These are phyloP conservation scores for Drosophila arawakana DNA, from an alignment of 1,140 invertebrate genomes.

Conservation along the genomic window DNA sequence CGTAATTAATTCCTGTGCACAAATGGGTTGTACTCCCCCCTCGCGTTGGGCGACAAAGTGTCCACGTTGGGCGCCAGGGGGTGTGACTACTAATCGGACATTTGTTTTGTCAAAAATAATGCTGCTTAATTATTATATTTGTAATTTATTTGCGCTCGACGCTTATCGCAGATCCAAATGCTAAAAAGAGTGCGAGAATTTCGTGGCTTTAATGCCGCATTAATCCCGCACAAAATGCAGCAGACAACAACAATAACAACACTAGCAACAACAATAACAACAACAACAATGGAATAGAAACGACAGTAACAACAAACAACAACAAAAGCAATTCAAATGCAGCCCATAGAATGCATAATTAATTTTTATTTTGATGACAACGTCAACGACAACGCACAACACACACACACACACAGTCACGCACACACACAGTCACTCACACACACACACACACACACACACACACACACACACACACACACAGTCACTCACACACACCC, in stretches of 20 bases:
- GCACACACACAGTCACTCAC: neutral
- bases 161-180: slow-evolving; percentile 75
- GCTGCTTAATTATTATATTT: slow-evolving; percentile 83
- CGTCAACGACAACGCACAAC: slow-evolving; percentile 65
- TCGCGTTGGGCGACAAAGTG: slow-evolving; percentile 31
- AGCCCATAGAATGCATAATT: slow-evolving; percentile 84
- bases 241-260: slow-evolving; percentile 40
- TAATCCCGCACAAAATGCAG: slow-evolving; percentile 61
- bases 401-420: slow-evolving; percentile 16
- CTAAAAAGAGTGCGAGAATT: slow-evolving; percentile 55
- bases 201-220: slow-evolving; percentile 72
- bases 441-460: neutral
- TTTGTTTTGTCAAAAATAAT: slow-evolving; percentile 82
- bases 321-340: slow-evolving; percentile 83
- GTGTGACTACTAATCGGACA: slow-evolving; percentile 41
- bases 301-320: slow-evolving; percentile 67
- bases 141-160: slow-evolving; percentile 75
- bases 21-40: slow-evolving; percentile 66
- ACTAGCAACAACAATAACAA: slow-evolving; percentile 45
- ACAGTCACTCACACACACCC: neutral
- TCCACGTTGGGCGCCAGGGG: slow-evolving; percentile 23
- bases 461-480: neutral
- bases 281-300: slow-evolving; percentile 69
- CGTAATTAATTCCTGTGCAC: slow-evolving; percentile 83
- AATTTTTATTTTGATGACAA: slow-evolving; percentile 85